Conservation (phyloP, 2,113 vertebrate genomes). For the Entelurus aequoreus region DNA sequence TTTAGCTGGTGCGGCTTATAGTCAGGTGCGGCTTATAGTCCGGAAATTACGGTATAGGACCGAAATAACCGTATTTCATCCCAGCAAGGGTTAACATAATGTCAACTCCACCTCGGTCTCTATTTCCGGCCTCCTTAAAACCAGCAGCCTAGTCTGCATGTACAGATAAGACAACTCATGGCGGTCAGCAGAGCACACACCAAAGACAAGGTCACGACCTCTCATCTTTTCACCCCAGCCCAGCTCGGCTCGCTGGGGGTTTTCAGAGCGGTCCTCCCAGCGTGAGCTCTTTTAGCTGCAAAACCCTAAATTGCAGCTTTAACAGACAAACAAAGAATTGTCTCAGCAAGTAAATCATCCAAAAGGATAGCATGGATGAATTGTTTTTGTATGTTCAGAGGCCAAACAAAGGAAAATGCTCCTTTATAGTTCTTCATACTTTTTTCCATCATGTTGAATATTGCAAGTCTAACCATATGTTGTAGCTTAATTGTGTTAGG, state of each 20-base stretch:
- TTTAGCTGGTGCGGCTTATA: no score
- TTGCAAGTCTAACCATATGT: no score
- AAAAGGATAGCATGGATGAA: not conserved
- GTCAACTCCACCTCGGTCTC: constrained; percentile 9
- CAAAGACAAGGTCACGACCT: constrained; percentile 54
- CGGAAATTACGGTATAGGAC: no score
- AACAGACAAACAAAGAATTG: not conserved
- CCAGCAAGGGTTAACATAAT: constrained; percentile 24
- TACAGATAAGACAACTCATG: constrained; percentile 41
- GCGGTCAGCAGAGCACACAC: constrained; percentile 20
- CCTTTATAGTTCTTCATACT: no score
- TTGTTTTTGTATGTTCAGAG: not conserved
- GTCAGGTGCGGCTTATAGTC: no score
- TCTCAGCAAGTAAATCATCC: not conserved
- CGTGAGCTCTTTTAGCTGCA: constrained; percentile 27
- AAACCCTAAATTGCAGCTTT: constrained; percentile 4
- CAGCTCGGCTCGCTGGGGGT: constrained; percentile 15
- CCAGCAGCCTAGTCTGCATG: constrained; percentile 28
- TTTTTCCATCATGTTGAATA: no score
- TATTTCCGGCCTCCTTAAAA: constrained; percentile 32
- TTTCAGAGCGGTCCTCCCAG: not conserved
- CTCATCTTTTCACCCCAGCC: constrained; percentile 5
- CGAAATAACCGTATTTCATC: not conserved
- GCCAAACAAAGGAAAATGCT: not conserved
- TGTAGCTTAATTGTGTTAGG: no score